Conservation (phyloP, 2,888 invertebrate genomes). For the Pollenia angustigena region DNA sequence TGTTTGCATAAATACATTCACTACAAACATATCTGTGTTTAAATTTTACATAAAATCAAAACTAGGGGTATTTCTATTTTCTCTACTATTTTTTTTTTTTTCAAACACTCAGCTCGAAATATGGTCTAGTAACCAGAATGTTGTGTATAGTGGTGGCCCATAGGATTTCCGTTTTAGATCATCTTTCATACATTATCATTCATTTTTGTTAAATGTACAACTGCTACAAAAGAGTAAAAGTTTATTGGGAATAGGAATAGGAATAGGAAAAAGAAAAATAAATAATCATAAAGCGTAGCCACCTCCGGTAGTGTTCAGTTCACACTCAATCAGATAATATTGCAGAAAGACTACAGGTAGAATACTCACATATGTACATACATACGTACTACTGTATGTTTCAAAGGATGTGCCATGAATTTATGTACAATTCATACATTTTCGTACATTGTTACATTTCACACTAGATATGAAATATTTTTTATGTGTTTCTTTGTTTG, state of each 20-base stretch:
- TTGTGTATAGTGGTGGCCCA: conserved; percentile 77
- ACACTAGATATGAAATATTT: conserved; percentile 17
- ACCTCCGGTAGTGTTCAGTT: conserved; percentile 77
- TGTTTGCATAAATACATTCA: conserved; percentile 59
- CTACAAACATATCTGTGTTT: conserved; percentile 2
- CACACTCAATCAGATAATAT: conserved; percentile 84
- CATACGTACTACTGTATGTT: conserved; percentile 16
- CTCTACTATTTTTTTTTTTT: conserved; percentile 24
- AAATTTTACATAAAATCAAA: conserved; percentile 56
- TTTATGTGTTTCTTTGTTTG: conserved; percentile 50
- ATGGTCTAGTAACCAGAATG: conserved; percentile 1
- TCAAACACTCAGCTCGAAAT: conserved; percentile 13
- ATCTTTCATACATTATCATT: conserved; percentile 76
- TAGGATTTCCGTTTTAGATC: conserved; percentile 83
- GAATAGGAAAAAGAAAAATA: conserved; percentile 31
- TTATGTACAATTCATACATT: conserved; percentile 5
- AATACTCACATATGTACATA: neutral
- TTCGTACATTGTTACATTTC: conserved; percentile 41
- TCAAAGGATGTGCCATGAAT: conserved; percentile 21
- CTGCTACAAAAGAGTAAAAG: conserved; percentile 13
- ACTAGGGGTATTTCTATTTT: conserved; percentile 32
- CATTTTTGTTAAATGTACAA: conserved; percentile 41
- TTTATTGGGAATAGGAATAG: neutral
- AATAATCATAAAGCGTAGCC: conserved; percentile 75
- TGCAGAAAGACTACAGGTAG: conserved; percentile 72